phyloP scores from a whole-genome alignment of 2,113 vertebrate genomes.

The Chamaea fasciata region DNA sequence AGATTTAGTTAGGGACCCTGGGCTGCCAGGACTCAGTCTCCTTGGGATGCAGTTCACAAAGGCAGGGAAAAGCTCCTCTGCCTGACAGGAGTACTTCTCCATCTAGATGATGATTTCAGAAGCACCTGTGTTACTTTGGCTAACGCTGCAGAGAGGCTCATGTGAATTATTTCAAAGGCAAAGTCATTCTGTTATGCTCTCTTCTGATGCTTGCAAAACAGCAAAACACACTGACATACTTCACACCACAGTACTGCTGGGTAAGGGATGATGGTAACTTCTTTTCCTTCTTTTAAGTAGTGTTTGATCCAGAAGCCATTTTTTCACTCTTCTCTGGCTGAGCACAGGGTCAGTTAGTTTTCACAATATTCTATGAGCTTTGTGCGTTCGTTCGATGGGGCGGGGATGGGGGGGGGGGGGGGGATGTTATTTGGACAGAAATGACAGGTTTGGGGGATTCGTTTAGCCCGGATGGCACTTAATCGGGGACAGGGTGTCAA shows the following conservation, averaged over 20 bases:
- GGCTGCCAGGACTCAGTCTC: accelerated
- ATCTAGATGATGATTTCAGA: accelerated
- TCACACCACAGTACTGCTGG: accelerated
- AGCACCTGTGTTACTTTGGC: too few relatives aligned
- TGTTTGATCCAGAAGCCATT: accelerated
- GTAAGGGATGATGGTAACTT: accelerated
- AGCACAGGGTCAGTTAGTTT: too few relatives aligned
- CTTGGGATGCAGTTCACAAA: accelerated
- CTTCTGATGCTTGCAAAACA: too few relatives aligned
- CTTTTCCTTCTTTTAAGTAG: accelerated
- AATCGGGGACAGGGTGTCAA: too few relatives aligned
- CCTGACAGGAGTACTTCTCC: accelerated
- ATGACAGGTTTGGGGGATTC: accelerated
- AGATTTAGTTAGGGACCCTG: accelerated
- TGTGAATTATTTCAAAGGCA: accelerated
- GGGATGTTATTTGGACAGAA: accelerated
- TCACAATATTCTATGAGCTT: accelerated
- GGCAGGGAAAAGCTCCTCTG: accelerated
- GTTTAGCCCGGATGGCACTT: too few relatives aligned
- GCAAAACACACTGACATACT: background rate
- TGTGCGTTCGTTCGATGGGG: accelerated
- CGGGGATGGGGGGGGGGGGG: accelerated
- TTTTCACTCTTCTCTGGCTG: accelerated
- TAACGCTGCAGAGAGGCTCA: accelerated
- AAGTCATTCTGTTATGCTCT: accelerated